A percentile compares a stretch with the other conserved stretches of the same genome.
These are phyloP conservation scores for Fregetta grallaria DNA, from an alignment of 2,113 vertebrate species.

Conservation along the genomic window DNA sequence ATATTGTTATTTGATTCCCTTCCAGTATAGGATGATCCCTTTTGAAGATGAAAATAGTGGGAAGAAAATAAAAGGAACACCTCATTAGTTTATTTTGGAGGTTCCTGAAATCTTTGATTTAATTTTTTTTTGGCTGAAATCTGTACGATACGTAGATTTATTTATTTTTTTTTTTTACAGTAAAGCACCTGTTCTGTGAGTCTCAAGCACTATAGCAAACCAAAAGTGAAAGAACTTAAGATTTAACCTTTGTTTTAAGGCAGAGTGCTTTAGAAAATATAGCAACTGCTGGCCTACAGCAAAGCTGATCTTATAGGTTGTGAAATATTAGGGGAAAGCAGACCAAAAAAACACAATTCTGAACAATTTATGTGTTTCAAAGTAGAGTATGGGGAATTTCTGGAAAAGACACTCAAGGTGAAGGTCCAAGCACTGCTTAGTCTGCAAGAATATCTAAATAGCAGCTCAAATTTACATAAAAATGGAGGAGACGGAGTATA, in stretches of 20 bases:
- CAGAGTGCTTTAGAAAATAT: background rate
- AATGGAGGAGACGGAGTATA: background rate
- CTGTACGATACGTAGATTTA: background rate
- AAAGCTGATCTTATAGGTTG: background rate
- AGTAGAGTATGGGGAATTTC: background rate
- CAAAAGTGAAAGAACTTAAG: background rate
- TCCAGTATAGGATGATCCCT: background rate
- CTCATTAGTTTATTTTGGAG: background rate
- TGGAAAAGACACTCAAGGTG: background rate
- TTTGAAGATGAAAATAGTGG: background rate
- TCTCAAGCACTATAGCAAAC: background rate
- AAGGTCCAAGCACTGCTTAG: background rate
- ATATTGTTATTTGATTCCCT: background rate
- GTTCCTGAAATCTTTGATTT: background rate
- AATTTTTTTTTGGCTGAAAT: background rate
- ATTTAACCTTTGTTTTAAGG: background rate
- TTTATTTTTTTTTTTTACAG: background rate
- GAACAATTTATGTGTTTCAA: background rate
- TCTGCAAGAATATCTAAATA: background rate
- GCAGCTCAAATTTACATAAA: background rate
- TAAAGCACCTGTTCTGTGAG: background rate
- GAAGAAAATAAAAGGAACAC: background rate
- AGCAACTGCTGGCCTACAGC: background rate
- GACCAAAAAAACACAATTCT: background rate
- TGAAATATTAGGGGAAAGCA: background rate